Evolutionary conservation across 2,888 invertebrate genomes (phyloP), one percentile per base, ranked within the genome.

Genomic region (Pharmacophagus antenor): DNA sequence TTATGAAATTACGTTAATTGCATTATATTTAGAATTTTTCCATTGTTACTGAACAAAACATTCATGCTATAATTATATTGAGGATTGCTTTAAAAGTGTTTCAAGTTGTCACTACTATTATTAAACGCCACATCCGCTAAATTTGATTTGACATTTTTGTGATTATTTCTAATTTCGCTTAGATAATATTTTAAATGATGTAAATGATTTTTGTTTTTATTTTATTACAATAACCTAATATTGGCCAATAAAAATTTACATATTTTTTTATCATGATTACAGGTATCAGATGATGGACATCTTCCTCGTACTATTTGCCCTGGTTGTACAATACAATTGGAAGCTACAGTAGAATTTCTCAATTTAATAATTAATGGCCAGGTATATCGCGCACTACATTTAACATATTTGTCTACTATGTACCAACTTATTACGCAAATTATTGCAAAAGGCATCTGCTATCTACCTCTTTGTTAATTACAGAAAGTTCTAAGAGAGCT

Each of bases 281-380:
- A 95, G 95, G 92, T 95, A 25, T 84, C 86, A 56, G 92, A 94
- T 77, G 94, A 95, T 88, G 94, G 93, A 0, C 92, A 92, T 72
- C 88, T 93, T 65, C 95, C 95, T 1, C 91, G 93, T 56, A 94
- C 93, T 20, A 94, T 96, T 68, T 96, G 96, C 73, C 94, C 94
- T 8, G 94, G 94, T 44, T 96, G 96, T 72, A 94, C 94, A 63
- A 93, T 95, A 61, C 95, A 95, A 76, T 75, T 95, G 67, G 94
- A 95, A 77, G 93, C 95, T 47, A 94, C 95, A 21, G 93, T 94
- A 58, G 93, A 94, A 70, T 96, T 96, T 79, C 92, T 96, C 70
- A 93, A 94, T 68, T 82, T 95, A 18, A 92, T 96, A 65, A 88
- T 94, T 56, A 92, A 92, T 71, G 95, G 95, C 1, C 95, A 95